Conservation (phyloP, 2,888 invertebrate species). For the Neelides folsomi region DNA sequence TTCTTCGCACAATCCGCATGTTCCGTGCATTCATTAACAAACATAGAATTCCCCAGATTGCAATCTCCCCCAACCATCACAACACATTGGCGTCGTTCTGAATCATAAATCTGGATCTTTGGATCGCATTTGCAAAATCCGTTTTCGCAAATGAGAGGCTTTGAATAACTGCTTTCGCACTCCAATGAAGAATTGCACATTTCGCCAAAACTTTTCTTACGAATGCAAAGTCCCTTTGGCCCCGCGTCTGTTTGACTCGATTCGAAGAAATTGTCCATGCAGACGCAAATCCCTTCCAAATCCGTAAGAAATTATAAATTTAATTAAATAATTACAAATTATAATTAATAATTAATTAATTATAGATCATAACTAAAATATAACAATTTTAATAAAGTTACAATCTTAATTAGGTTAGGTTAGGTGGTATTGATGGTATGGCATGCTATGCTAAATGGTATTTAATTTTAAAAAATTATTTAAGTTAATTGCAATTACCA, state of each 20-base stretch:
- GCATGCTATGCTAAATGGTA: too few species aligned
- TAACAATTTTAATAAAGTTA: too few species aligned
- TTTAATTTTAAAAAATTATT: too few species aligned
- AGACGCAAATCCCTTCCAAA: conserved; percentile 1
- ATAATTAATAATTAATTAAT: too few species aligned
- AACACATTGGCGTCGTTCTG: conserved; percentile 14
- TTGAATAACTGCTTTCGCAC: conserved; percentile 14
- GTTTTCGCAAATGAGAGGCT: conserved; percentile 12
- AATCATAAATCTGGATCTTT: conserved; percentile 19
- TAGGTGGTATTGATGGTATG: too few species aligned
- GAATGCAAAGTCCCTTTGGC: conserved; percentile 8
- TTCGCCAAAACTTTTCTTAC: conserved; percentile 19
- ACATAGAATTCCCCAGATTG: conserved; percentile 10
- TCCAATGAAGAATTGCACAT: conserved; percentile 18
- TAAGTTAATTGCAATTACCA: background rate
- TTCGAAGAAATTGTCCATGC: conserved; percentile 5
- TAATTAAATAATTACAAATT: too few species aligned
- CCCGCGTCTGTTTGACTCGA: background rate
- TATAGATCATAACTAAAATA: too few species aligned
- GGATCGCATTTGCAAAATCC: conserved; percentile 17
- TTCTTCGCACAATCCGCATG: conserved; percentile 18
- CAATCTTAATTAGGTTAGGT: too few species aligned
- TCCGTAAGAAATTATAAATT: background rate
- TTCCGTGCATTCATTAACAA: conserved; percentile 19
- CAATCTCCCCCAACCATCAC: conserved; percentile 24